Conservation (phyloP, 1,140 invertebrate species). For the Pseudoatta argentina region DNA sequence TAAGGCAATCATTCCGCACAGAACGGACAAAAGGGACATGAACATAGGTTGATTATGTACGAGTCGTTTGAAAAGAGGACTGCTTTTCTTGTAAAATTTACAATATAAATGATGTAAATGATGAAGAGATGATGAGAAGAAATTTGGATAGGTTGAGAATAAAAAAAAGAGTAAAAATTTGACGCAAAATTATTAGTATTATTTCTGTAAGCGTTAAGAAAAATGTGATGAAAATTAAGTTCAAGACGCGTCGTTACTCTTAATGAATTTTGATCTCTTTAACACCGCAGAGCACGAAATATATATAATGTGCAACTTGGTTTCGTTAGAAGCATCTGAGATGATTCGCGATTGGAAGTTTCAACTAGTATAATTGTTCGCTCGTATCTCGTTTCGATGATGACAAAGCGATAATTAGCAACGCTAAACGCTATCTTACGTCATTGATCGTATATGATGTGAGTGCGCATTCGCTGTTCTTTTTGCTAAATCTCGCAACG, state of each 20-base stretch:
- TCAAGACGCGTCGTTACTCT: neutral
- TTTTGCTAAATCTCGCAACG: neutral
- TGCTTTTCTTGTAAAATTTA: conserved; percentile 1
- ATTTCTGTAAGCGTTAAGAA: neutral
- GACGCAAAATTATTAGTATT: neutral
- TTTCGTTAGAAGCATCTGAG: neutral
- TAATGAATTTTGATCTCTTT: neutral
- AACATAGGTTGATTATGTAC: neutral
- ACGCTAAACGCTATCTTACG: conserved; percentile 31
- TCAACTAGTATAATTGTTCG: conserved; percentile 9
- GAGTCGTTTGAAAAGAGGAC: neutral
- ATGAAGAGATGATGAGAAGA: neutral
- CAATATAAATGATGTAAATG: neutral
- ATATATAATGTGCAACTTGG: neutral
- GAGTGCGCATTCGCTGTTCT: neutral
- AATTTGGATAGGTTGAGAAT: neutral
- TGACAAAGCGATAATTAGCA: conserved; percentile 67
- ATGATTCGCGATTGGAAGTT: conserved; percentile 8
- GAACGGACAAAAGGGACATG: conserved; percentile 22
- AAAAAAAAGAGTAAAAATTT: neutral
- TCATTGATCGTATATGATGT: neutral
- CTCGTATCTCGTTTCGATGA: conserved; percentile 31
- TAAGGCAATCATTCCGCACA: conserved; percentile 30
- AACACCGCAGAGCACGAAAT: neutral
- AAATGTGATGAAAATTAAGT: neutral